Evolutionary conservation across 2,113 vertebrate genomes (phyloP).

Genomic region (Seriola quinqueradiata): DNA sequence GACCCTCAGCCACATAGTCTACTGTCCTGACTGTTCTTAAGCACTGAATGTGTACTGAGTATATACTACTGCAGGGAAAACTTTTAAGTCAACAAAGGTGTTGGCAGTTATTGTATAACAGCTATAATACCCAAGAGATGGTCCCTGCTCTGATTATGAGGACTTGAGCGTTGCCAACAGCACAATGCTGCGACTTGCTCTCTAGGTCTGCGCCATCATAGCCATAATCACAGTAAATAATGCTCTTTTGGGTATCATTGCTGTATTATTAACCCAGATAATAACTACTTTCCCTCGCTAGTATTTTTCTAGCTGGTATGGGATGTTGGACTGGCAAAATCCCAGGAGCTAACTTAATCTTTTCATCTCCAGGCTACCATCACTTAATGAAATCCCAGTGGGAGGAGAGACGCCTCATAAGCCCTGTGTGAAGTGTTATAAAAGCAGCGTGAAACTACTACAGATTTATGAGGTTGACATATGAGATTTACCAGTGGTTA

Average conservation of each 20-base stretch:
- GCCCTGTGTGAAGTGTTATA: conserved; percentile 39
- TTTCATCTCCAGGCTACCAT: conserved; percentile 54
- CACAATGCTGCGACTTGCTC: conserved; percentile 46
- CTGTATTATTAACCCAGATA: conserved; percentile 51
- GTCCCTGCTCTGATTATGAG: conserved; percentile 45
- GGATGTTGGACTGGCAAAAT: conserved; percentile 38
- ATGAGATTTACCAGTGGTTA: conserved; percentile 8
- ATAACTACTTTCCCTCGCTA: conserved; percentile 26
- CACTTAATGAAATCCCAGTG: conserved; percentile 63
- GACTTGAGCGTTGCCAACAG: conserved; percentile 36
- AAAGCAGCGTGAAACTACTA: background rate
- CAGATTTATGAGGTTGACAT: conserved; percentile 32
- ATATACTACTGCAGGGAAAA: conserved; percentile 16
- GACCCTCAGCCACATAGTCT: conserved; percentile 8
- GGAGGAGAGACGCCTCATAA: conserved; percentile 33
- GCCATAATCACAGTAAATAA: conserved; percentile 47
- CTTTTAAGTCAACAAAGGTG: conserved; percentile 49
- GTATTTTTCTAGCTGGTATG: conserved; percentile 23
- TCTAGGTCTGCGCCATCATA: conserved; percentile 23
- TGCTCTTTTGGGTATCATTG: conserved; percentile 24
- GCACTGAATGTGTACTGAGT: background rate
- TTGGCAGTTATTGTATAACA: conserved; percentile 42
- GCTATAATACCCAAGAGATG: conserved; percentile 46
- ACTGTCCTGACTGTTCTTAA: background rate
- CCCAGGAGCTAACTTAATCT: conserved; percentile 58